phyloP scores from a whole-genome alignment of 2,888 invertebrate genomes.

The Clunio marinus region DNA sequence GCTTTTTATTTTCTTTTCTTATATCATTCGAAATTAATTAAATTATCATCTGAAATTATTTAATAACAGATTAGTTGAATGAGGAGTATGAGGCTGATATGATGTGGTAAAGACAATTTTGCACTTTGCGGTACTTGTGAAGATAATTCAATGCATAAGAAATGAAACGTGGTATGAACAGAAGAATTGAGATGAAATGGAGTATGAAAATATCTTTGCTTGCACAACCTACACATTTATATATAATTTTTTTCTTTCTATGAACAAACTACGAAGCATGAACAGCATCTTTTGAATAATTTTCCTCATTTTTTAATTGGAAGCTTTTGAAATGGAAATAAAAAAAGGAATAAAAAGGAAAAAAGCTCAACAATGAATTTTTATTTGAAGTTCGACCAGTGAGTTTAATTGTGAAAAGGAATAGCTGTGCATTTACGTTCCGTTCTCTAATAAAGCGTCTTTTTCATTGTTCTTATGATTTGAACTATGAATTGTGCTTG shows the following conservation, averaged over 20 bases:
- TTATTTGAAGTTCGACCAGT: no score
- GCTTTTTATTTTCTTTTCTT: background rate
- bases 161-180: no score
- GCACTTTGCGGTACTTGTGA: background rate
- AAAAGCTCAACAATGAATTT: background rate
- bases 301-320: conserved; percentile 4
- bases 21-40: conserved; percentile 16
- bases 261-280: conserved; percentile 20
- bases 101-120: background rate
- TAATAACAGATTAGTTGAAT: no score
- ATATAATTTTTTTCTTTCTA: background rate
- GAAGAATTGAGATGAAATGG: conserved; percentile 35
- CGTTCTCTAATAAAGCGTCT: conserved; percentile 41
- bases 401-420: no score
- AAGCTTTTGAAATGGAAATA: conserved; percentile 17
- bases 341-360: no score
- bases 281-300: background rate
- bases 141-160: background rate
- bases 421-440: conserved; percentile 29
- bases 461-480: conserved; percentile 41
- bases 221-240: conserved; percentile 26
- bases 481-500: conserved; percentile 39
- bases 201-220: conserved; percentile 6
- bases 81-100: background rate
- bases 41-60: conserved; percentile 37